Evolutionary conservation across 2,113 vertebrate species (phyloP).

Genomic region (Macroglossus sobrinus): DNA sequence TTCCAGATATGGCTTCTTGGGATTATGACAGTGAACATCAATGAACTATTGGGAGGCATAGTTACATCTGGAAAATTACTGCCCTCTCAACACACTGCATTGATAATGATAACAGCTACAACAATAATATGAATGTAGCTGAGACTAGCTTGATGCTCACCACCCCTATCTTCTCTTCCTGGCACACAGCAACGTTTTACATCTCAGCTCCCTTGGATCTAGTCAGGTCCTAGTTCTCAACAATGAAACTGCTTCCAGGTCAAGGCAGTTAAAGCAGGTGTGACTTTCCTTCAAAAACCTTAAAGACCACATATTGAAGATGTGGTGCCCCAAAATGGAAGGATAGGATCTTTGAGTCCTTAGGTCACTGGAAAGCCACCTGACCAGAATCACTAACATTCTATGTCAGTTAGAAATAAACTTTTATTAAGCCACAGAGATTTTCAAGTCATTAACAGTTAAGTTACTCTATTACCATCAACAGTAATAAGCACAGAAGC

Average conservation of each 20-base stretch:
- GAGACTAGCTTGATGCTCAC: not conserved
- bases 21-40: not conserved
- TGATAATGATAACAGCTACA: not conserved
- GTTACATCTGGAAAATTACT: not conserved
- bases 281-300: not conserved
- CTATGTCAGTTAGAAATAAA: not conserved
- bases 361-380: not conserved
- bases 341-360: not conserved
- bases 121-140: not conserved
- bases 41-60: not conserved
- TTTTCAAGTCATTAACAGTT: not conserved
- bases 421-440: not conserved
- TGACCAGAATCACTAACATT: not conserved
- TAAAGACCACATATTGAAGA: not conserved
- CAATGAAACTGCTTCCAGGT: not conserved
- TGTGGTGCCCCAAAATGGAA: not conserved
- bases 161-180: not conserved
- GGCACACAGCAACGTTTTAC: not conserved
- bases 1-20: not conserved
- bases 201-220: not conserved
- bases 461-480: not conserved
- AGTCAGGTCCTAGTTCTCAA: not conserved
- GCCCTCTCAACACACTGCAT: not conserved
- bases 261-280: not conserved
- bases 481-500: not conserved